Base-by-base conservation (phyloP, 1,140 invertebrate species). In the Trichoplusia ni region DNA sequence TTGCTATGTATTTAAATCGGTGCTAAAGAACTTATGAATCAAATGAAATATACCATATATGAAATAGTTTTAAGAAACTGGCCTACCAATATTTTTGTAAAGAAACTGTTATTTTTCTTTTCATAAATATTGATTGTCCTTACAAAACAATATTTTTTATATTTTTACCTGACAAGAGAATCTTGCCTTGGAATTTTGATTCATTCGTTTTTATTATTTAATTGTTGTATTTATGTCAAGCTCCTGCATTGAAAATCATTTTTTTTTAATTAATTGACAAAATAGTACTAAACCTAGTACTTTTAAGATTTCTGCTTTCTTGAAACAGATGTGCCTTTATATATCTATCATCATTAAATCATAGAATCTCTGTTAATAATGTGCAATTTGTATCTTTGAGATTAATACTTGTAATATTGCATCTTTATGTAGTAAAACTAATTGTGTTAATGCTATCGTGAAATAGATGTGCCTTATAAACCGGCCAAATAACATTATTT, bases 381-480 rank as follows among this genome's bases (percentile, higher is more conserved):
- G 44, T 44, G 44, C 31, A 49, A 47, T 47, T 14, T 56, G 11
- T 60, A 9, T 44, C 7, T n/a, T 44, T 46, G 56, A 35, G 38
- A 46, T 35, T 37, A 38, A 25, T 59, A 9, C 9, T 40, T 27
- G 31, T 44, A 47, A 37, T 42, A 25, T 35, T 27, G 19, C 9
- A 47, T 40, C 33, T 37, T 37, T 5, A 5, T 47, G 13, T 35
- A 38, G 21, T 40, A 54, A 23, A 38, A 54, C 35, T 38, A 37
- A 38, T 54, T 8, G 9, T 60, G 27, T 46, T 33, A 46, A 60
- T 56, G 53, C 54, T 67, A 49, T 25, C 46, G 47, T 62, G 51
- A 59, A 65, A 44, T 44, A 59, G 46, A 69, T 61, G 71, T 73
- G 71, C 71, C 71, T 73, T 73, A 71, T 46, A 37, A 49, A 21